Base-by-base conservation (phyloP, 2,888 invertebrate species). In the Erebia palarica region DNA sequence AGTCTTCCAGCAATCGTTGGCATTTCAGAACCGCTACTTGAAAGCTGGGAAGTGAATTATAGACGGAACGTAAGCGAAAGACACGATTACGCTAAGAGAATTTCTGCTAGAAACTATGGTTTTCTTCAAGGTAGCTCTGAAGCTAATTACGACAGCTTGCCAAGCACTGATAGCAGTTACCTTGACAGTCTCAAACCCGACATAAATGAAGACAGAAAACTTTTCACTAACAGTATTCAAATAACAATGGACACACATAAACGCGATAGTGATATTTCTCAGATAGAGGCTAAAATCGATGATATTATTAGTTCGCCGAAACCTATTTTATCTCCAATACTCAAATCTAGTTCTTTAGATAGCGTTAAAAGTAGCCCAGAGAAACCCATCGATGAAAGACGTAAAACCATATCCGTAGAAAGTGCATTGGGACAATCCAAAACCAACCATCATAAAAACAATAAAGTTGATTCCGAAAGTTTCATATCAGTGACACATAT, bases 401-500 rank as follows among this genome's bases (percentile, higher is more conserved):
- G 92, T 55, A 94, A 94, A 79, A 93, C 94, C 1, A 89, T 92
- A 77, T 94, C 94, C 7, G 91, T 92, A 9, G 94, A 94, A 78
- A 94, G 93, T 73, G 86, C 92, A 74, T 81, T 93, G 73, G 88
- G 89, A 70, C 78, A 78, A 21, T 76, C 71, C 10, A 87, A 84
- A 70, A 76, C 70, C 51, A 78, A 74, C 27, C 75, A 71, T 68
- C 82, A 84, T 53, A 87, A 79, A 73, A 87, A 88, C 49, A 70
- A 75, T 10, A 89, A 87, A 78, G 68, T 81, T 51, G 91, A 92
- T 65, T 77, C 84, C 57, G 94, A 94, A 75, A 88, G 86, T 74
- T 94, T 94, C 59, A 89, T 94, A 65, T 94, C 94, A 11, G 94
- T 94, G 16, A 94, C 94, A 65, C 94, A 94, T 78, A 89, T 94